Base-by-base conservation (phyloP, 2,888 invertebrate species). In the Noctua janthina region DNA sequence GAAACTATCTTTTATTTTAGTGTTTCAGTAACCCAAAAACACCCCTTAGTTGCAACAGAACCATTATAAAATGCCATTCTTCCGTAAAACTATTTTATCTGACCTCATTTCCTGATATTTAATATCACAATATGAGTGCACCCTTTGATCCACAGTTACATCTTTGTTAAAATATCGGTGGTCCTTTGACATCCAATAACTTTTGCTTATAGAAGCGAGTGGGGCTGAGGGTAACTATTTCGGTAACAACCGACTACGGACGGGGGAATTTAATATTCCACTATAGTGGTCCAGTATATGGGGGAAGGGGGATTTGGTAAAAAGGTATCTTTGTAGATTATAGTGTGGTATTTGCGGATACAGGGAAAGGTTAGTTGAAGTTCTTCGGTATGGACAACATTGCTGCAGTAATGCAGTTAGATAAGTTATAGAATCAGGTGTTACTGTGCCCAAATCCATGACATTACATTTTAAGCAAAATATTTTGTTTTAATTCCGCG, bases 211-310 rank as follows among this genome's bases (percentile, higher is more conserved):
- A 72, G 78, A 75, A 43, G 54, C 46, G 77, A 73, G 74, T 78
- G 74, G 79, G 4, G 74, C 59, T n/a, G 74, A 62, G 70, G 85
- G 82, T 46, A 79, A 75, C 88, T 85, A 88, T 87, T 88, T 81
- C 49, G 83, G 88, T 76, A 73, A 85, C 86, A 88, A 85, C 71
- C 70, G 83, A 62, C 66, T 46, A 62, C 67, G 76, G 79, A 67
- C 84, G 76, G 78, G 77, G 66, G 87, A 86, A 86, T 86, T 87
- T 86, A 87, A 86, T 86, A 86, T 86, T 86, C 84, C 76, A 64
- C 78, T 87, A 76, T 86, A 81, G 75, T 71, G 78, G 74, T 66
- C 59, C 39, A 75, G 46, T 56, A n/a, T 46, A 71, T 43, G 64
- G 79, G 68, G 13, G 80, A 23, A 73, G 43, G 59, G 59, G 56